Evolutionary conservation across 2,888 invertebrate genomes (phyloP).

Genomic region (Glomeris marginata): DNA sequence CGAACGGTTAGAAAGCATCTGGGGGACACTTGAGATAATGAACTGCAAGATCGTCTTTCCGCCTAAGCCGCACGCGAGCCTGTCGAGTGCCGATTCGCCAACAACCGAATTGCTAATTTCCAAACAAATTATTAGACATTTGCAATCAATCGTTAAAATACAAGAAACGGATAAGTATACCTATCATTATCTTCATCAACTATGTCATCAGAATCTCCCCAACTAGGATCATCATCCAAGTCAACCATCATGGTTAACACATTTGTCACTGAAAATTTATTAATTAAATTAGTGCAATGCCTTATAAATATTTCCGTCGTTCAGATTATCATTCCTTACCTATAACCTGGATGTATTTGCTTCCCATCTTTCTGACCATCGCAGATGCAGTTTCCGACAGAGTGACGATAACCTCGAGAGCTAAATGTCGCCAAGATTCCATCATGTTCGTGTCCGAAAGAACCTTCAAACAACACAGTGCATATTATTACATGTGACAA

Average conservation of each 20-base stretch:
- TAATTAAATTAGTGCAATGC: not conserved
- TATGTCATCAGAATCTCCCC: slow-evolving; percentile 69
- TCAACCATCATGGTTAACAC: slow-evolving; percentile 91
- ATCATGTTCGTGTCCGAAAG: slow-evolving; percentile 53
- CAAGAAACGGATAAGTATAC: slow-evolving; percentile 25
- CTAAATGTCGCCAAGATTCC: slow-evolving; percentile 66
- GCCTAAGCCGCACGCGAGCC: slow-evolving; percentile 92
- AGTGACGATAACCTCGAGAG: slow-evolving; percentile 69
- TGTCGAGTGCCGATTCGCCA: slow-evolving; percentile 91
- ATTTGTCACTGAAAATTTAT: slow-evolving; percentile 44
- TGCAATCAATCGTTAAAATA: slow-evolving; percentile 13
- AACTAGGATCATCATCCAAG: slow-evolving; percentile 77
- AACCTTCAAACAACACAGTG: slow-evolving; percentile 34
- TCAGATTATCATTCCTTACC: slow-evolving; percentile 24
- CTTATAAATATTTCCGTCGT: not conserved
- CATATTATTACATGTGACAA: not conserved
- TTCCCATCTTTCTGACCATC: slow-evolving; percentile 85
- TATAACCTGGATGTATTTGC: slow-evolving; percentile 54
- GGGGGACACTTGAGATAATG: slow-evolving; percentile 68
- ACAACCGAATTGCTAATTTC: slow-evolving; percentile 69
- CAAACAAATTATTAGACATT: slow-evolving; percentile 16
- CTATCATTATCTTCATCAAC: slow-evolving; percentile 83
- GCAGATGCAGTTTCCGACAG: slow-evolving; percentile 89
- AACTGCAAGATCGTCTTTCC: slow-evolving; percentile 82
- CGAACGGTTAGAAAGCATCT: slow-evolving; percentile 54